A percentile compares a stretch with the other conserved stretches of the same genome.
Conservation (phyloP, 2,797 vertebrate genomes). For the Gambelia wislizenii region DNA sequence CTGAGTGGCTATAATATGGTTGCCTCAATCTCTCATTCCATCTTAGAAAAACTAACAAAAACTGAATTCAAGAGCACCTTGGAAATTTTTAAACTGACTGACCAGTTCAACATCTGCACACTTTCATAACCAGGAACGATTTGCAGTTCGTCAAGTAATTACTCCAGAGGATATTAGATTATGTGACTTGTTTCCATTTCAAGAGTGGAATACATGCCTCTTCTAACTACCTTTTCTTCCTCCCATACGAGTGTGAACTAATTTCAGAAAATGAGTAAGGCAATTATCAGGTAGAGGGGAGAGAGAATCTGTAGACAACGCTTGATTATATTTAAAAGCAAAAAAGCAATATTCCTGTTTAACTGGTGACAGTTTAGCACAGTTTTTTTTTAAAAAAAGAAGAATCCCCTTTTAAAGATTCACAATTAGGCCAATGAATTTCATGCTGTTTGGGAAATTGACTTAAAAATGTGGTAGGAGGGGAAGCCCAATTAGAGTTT, state of each 20-base stretch:
- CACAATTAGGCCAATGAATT: constrained; percentile 63
- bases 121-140: constrained; percentile 76
- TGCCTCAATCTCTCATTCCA: not conserved
- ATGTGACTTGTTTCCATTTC: constrained; percentile 66
- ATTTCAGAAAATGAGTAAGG: constrained; percentile 78
- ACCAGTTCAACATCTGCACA: constrained; percentile 81
- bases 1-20: not conserved
- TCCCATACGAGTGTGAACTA: constrained; percentile 70
- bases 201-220: constrained; percentile 54
- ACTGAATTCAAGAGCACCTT: constrained; percentile 76
- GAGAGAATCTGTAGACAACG: constrained; percentile 69
- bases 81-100: constrained; percentile 58
- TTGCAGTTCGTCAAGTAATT: constrained; percentile 74
- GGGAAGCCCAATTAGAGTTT: constrained; percentile 35
- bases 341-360: constrained; percentile 68
- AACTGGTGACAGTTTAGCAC: constrained; percentile 67
- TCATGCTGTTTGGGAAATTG: constrained; percentile 62
- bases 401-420: constrained; percentile 60
- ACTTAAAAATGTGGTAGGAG: constrained; percentile 16
- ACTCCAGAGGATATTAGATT: constrained; percentile 72
- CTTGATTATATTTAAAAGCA: constrained; percentile 70
- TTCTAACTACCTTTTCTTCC: constrained; percentile 49
- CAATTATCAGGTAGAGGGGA: constrained; percentile 77
- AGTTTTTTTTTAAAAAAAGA: constrained; percentile 51
- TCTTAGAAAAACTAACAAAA: constrained; percentile 41